Percentiles rank a stretch among this genome's conserved stretches.
These are phyloP conservation scores for Ganaspis brasiliensis DNA, from an alignment of 2,888 invertebrate species.

Conservation along the genomic window DNA sequence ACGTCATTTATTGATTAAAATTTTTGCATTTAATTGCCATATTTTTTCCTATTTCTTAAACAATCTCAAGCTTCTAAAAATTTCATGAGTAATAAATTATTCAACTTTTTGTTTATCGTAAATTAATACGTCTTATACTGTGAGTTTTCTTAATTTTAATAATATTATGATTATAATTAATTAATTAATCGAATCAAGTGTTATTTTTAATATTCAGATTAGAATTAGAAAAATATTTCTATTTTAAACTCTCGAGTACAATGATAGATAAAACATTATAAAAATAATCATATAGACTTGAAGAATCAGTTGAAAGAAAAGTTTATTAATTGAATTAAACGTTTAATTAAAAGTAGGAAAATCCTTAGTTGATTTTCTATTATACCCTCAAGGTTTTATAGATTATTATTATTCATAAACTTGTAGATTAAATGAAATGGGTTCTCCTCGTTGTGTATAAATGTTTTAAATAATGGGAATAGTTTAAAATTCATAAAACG, in stretches of 20 bases:
- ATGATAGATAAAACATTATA: too few species aligned
- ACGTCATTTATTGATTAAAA: background rate
- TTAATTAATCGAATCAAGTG: too few species aligned
- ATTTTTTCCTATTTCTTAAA: background rate
- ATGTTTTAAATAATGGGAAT: slow-evolving; percentile 18
- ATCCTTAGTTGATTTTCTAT: slow-evolving; percentile 9
- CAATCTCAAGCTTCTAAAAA: background rate
- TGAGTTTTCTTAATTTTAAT: too few species aligned
- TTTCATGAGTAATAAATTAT: too few species aligned
- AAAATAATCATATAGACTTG: background rate
- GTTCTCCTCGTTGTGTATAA: background rate
- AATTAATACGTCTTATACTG: too few species aligned
- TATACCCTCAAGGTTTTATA: background rate
- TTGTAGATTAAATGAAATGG: background rate
- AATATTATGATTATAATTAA: too few species aligned
- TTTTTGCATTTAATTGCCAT: background rate
- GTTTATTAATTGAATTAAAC: background rate
- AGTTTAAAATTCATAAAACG: slow-evolving; percentile 48
- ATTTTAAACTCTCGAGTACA: too few species aligned
- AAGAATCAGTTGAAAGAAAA: too few species aligned
- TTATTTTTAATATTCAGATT: too few species aligned
- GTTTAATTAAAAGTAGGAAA: slow-evolving; percentile 10
- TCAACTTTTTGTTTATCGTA: too few species aligned
- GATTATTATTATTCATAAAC: slow-evolving; percentile 1
- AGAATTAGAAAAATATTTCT: too few species aligned